These are phyloP conservation scores for Dicroscelio sp. DNA, from an alignment of 2,888 invertebrate genomes.

Conservation along the genomic window DNA sequence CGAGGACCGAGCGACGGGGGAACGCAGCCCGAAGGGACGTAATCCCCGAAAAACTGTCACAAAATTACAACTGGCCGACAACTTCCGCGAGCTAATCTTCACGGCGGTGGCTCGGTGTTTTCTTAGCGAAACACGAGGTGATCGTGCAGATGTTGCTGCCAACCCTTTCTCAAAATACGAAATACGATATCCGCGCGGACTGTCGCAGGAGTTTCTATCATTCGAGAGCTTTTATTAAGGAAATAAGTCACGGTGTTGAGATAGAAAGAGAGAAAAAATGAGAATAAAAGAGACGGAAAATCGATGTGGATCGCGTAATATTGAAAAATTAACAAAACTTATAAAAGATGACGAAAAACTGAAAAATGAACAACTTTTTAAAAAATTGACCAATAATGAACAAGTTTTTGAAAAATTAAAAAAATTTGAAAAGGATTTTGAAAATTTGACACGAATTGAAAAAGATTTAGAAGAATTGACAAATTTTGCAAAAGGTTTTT, in stretches of 20 bases:
- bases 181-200: conserved; percentile 58
- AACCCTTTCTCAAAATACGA: conserved; percentile 81
- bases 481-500: too few species aligned
- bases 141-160: conserved; percentile 75
- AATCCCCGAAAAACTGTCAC: conserved; percentile 83
- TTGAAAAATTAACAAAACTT: too few species aligned
- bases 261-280: conserved; percentile 1
- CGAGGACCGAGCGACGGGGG: conserved; percentile 39
- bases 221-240: conserved; percentile 40
- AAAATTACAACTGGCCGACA: conserved; percentile 74
- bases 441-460: too few species aligned
- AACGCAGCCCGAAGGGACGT: conserved; percentile 52
- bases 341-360: too few species aligned
- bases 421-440: too few species aligned
- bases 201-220: conserved; percentile 51
- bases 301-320: too few species aligned
- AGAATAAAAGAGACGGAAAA: conserved; percentile 9
- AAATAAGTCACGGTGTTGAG: too few species aligned
- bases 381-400: too few species aligned
- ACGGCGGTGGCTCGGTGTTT: conserved; percentile 66
- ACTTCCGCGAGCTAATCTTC: conserved; percentile 82
- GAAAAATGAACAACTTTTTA: too few species aligned
- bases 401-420: too few species aligned
- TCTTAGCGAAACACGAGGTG: conserved; percentile 59
- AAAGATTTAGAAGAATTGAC: too few species aligned